Evolutionary conservation across 2,113 vertebrate genomes (phyloP).

Genomic region (Tychaedon coryphoeus): DNA sequence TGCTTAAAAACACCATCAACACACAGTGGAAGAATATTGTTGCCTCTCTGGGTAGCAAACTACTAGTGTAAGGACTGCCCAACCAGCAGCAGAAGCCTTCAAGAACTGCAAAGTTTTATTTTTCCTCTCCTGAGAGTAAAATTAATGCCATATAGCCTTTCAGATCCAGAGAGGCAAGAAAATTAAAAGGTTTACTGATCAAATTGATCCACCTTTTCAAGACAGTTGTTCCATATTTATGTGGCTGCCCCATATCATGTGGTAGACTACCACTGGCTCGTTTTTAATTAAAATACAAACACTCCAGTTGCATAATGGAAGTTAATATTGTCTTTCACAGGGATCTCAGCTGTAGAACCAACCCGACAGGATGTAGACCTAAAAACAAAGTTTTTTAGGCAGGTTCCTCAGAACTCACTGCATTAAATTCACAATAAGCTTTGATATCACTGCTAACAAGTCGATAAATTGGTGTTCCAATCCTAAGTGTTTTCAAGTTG

Average conservation of each 20-base stretch:
- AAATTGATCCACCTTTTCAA: neutral
- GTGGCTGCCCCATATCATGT: neutral
- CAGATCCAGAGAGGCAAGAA: neutral
- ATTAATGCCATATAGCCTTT: neutral
- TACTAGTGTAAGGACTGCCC: neutral
- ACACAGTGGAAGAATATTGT: neutral
- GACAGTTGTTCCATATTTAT: neutral
- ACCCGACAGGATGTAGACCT: neutral
- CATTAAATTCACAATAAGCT: neutral
- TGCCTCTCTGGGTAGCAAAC: neutral
- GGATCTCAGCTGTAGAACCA: neutral
- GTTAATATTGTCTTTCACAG: neutral
- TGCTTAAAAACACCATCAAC: neutral
- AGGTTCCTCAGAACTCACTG: neutral
- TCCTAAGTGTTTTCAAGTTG: neutral
- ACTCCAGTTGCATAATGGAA: neutral
- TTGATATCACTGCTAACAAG: neutral
- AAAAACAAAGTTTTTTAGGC: neutral
- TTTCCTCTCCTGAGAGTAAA: neutral
- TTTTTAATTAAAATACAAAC: neutral
- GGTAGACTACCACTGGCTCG: neutral
- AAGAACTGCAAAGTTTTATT: constrained; percentile 6
- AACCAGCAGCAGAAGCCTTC: neutral
- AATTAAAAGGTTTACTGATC: neutral
- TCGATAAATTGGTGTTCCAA: neutral